Percentiles rank a stretch among this genome's conserved stretches.
Evolutionary conservation across 2,113 vertebrate genomes (phyloP).

Genomic region (Nerophis ophidion): DNA sequence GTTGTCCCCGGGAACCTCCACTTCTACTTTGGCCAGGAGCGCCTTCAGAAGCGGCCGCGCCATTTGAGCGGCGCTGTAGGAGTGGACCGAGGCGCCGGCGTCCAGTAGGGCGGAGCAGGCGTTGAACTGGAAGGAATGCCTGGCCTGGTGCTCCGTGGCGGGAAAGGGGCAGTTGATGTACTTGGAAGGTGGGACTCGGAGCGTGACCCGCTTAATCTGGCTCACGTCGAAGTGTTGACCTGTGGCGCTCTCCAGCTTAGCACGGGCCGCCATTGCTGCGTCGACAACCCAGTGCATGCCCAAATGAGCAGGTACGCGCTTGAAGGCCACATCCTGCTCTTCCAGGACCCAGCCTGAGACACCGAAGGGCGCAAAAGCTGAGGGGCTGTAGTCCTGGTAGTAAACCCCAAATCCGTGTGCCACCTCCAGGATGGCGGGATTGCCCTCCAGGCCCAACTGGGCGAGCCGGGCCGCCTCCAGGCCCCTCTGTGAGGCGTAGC

Average conservation of each 20-base stretch:
- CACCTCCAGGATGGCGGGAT: conserved; percentile 77
- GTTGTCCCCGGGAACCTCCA: conserved; percentile 80
- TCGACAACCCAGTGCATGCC: conserved; percentile 91
- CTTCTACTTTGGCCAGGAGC: conserved; percentile 73
- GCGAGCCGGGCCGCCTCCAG: conserved; percentile 83
- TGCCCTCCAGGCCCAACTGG: conserved; percentile 79
- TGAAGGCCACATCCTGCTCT: conserved; percentile 85
- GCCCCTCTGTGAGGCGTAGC: conserved; percentile 81
- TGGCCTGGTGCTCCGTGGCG: conserved; percentile 81
- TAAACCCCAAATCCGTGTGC: conserved; percentile 83
- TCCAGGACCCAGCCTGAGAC: conserved; percentile 80
- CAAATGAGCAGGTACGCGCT: conserved; percentile 86
- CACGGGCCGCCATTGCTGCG: conserved; percentile 71
- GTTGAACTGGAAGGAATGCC: conserved; percentile 90
- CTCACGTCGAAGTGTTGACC: conserved; percentile 48
- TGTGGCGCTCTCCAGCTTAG: conserved; percentile 50
- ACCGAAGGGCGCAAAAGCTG: conserved; percentile 51
- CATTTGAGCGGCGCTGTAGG: conserved; percentile 67
- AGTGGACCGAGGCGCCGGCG: conserved; percentile 63
- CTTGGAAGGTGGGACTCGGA: conserved; percentile 78
- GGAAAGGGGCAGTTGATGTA: conserved; percentile 83
- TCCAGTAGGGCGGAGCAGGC: conserved; percentile 81
- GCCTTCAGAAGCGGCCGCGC: conserved; percentile 62
- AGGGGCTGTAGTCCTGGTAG: conserved; percentile 80
- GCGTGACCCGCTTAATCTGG: conserved; percentile 67